Base-by-base conservation (phyloP, 2,888 invertebrate genomes). In the Laothoe populi region DNA sequence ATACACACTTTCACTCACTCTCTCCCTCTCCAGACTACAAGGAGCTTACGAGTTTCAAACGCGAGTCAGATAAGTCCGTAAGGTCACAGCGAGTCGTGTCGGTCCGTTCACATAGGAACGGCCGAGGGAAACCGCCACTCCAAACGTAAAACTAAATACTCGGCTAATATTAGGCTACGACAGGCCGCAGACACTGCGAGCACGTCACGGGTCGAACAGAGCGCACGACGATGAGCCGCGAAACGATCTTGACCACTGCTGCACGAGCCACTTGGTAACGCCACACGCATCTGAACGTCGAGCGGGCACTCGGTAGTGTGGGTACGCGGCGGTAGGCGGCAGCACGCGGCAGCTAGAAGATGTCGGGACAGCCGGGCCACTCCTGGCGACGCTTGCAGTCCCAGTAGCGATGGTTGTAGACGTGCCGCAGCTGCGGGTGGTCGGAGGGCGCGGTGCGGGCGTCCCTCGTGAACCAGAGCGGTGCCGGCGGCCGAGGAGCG, bases 351-450 rank as follows among this genome's bases (percentile, higher is more conserved):
- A 63, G 81, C 83, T 92, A 96, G 94, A 96, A 99, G 85, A 99
- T 98, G 87, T 98, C 96, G 49, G 99, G 99, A 93, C 99, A 99
- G 76, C 87, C 91, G 63, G 94, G 86, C 99, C 99, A 99, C 85
- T 99, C 97, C 83, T 96, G 95, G 73, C 94, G 95, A 71, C 94
- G 94, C 93, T 99, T 99, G 88, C 95, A 95, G 66, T 96, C 94
- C 99, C 99, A 99, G 92, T 99, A 99, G 72, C 96, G 95, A 71
- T 96, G 96, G 74, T 95, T 96, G 93, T 95, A 99, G 68, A 96
- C 94, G 86, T 99, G 98, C 42, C 90, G 84, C 69, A 91, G 94
- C 80, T 77, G 81, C 69, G 97, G 95, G 64, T 67, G 67, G 53
- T 72, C 90, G 75, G 94, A 94, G 72, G 94, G 93, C 60, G 94